Percentiles rank a stretch among this genome's conserved stretches.
phyloP scores from a whole-genome alignment of 2,113 vertebrate species.

The Gallinago media region DNA sequence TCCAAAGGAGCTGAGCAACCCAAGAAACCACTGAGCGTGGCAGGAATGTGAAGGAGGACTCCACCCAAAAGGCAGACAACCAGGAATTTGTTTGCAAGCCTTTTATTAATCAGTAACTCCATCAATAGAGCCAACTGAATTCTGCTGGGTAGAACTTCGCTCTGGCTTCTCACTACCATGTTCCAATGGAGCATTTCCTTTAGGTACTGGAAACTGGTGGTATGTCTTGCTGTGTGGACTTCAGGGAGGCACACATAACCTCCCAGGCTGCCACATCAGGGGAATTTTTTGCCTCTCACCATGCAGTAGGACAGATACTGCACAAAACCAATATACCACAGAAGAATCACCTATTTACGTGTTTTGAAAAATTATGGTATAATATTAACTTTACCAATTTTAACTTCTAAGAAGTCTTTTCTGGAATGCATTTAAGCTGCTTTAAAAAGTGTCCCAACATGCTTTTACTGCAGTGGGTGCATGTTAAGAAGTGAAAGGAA shows the following conservation, averaged over 20 bases:
- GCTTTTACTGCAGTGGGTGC: background rate
- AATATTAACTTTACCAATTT: background rate
- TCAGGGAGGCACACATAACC: background rate
- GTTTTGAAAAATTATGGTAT: background rate
- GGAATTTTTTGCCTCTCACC: background rate
- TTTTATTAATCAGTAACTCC: slow-evolving; percentile 22
- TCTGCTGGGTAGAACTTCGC: background rate
- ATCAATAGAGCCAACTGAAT: background rate
- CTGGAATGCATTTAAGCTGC: background rate
- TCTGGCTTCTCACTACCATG: background rate
- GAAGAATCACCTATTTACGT: background rate
- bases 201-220: background rate
- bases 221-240: background rate
- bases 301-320: background rate
- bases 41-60: slow-evolving; percentile 38
- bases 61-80: slow-evolving; percentile 34
- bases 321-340: background rate
- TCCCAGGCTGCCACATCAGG: background rate
- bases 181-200: background rate
- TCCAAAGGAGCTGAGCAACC: background rate
- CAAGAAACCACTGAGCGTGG: slow-evolving; percentile 22
- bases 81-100: background rate
- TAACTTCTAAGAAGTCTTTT: background rate
- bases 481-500: background rate
- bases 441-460: background rate